phyloP scores from a whole-genome alignment of 2,888 invertebrate species.

The Zootermopsis nevadensis region DNA sequence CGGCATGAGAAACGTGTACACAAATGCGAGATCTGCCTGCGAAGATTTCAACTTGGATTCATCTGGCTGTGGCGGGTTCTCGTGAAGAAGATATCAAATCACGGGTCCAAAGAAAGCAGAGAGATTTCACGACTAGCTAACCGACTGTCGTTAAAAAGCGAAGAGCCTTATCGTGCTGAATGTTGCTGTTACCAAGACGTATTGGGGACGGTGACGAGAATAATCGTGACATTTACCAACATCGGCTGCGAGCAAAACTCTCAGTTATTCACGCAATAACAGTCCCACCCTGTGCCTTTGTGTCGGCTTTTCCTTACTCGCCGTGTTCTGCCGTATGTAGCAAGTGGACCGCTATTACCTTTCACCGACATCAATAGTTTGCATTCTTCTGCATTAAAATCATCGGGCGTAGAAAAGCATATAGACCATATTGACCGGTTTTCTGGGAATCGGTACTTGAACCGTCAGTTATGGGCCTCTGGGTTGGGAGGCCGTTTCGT shows the following conservation, averaged over 20 bases:
- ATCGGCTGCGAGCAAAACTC: not conserved
- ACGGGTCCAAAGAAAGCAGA: too few relatives aligned
- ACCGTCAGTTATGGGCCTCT: too few relatives aligned
- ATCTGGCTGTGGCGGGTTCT: too few relatives aligned
- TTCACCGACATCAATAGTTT: slow-evolving; percentile 3
- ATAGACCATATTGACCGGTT: too few relatives aligned
- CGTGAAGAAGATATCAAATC: too few relatives aligned
- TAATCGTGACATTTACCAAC: not conserved
- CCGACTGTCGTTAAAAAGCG: too few relatives aligned
- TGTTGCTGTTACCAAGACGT: too few relatives aligned
- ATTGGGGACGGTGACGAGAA: not conserved
- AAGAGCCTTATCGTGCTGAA: too few relatives aligned
- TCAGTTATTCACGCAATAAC: not conserved
- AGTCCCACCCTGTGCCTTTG: not conserved
- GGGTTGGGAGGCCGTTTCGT: too few relatives aligned
- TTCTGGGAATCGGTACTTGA: too few relatives aligned
- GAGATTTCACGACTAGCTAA: too few relatives aligned
- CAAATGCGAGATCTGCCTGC: not conserved
- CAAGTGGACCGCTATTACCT: not conserved
- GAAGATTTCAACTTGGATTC: too few relatives aligned
- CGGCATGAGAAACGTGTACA: not conserved
- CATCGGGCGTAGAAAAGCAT: not conserved
- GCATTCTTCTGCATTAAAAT: not conserved
- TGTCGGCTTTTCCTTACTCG: not conserved
- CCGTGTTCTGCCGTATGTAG: not conserved